phyloP scores from a whole-genome alignment of 2,113 vertebrate genomes.

The Peromyscus californicus region DNA sequence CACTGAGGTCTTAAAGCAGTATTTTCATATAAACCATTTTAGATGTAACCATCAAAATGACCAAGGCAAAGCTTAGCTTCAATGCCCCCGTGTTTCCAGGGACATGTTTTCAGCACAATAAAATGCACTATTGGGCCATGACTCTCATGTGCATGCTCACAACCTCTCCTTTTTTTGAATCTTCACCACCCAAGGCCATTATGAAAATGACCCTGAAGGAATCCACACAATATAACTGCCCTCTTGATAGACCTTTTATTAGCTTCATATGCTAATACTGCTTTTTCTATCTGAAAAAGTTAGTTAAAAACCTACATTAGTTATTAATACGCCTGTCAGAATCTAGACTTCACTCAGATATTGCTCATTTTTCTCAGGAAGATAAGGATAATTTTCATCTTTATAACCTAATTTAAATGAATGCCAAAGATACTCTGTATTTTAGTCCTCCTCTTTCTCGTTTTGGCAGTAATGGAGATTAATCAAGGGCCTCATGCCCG shows the following conservation, averaged over 20 bases:
- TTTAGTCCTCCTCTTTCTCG: not conserved
- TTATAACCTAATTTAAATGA: constrained; percentile 48
- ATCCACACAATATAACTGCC: not conserved
- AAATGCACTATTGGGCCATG: not conserved
- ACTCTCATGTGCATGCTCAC: not conserved
- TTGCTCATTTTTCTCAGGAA: constrained; percentile 35
- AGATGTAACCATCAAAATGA: not conserved
- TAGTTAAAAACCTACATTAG: not conserved
- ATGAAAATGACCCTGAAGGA: not conserved
- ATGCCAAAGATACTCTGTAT: not conserved
- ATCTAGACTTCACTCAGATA: constrained; percentile 1
- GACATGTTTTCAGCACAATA: not conserved
- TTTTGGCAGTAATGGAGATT: not conserved
- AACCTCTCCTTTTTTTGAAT: not conserved
- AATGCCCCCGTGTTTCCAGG: not conserved
- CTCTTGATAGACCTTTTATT: constrained; percentile 11
- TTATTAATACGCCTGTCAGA: constrained; percentile 49
- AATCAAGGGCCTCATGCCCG: not conserved
- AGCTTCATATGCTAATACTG: not conserved
- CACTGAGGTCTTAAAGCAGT: not conserved
- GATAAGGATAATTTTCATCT: constrained; percentile 27
- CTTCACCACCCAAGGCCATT: not conserved
- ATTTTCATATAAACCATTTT: constrained; percentile 32
- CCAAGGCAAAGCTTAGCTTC: not conserved
- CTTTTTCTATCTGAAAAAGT: not conserved